These are phyloP conservation scores for Maniola hyperantus DNA, from an alignment of 2,888 invertebrate species.

Conservation along the genomic window DNA sequence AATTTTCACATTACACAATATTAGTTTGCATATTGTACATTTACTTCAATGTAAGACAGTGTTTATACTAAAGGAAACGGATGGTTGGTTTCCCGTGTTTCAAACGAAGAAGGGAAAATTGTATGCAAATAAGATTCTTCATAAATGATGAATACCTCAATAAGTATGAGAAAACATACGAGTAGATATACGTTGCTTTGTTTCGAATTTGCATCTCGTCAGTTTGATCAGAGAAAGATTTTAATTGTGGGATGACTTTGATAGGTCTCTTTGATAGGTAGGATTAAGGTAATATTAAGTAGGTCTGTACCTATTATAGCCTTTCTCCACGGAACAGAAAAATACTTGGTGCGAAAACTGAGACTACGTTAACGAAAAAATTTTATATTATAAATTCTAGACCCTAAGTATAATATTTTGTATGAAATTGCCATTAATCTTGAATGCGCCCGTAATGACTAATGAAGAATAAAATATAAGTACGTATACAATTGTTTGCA, in stretches of 20 bases:
- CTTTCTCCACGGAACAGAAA: background rate
- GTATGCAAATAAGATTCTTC: conserved; percentile 29
- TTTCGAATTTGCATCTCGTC: conserved; percentile 26
- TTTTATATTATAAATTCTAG: too few species aligned
- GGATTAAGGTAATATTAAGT: background rate
- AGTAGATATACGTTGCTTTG: conserved; percentile 20
- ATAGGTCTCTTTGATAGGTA: background rate
- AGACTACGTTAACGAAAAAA: too few species aligned
- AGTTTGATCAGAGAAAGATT: conserved; percentile 1
- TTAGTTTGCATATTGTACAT: background rate
- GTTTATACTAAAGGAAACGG: background rate
- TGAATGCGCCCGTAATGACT: too few species aligned
- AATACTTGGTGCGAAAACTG: background rate
- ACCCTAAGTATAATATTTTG: too few species aligned
- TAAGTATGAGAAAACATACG: conserved; percentile 33
- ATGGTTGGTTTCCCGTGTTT: background rate
- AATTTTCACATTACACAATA: too few species aligned
- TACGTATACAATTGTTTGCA: too few species aligned
- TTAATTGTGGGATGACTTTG: background rate
- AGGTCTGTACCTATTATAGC: too few species aligned
- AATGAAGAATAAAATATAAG: too few species aligned
- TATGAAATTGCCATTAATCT: too few species aligned
- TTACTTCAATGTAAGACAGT: background rate
- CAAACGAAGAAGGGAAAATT: conserved; percentile 22
- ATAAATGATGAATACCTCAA: conserved; percentile 14